Base-by-base conservation (phyloP, 2,888 invertebrate genomes). In the Lapara coniferarum region DNA sequence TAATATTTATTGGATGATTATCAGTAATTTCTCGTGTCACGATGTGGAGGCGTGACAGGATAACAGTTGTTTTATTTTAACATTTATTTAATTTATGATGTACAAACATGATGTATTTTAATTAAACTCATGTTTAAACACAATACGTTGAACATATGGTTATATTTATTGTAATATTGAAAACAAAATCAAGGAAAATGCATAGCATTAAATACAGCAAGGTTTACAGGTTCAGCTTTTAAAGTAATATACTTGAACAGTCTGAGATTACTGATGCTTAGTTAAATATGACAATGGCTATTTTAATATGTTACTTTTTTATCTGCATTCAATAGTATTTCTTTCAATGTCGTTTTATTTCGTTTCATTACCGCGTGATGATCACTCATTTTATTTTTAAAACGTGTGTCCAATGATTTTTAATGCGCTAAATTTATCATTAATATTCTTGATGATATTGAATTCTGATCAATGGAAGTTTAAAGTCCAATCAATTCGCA, bases 401-500 rank as follows among this genome's bases (percentile, higher is more conserved):
- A 37, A 37, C 37, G 0, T 8, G 37, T 37, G 3, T 37, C 37
- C 4, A 37, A 37, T 53, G 53, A 53, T 53, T n/a, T 16, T 16
- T 0, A 53, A 46, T 59, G 16, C 8, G 10, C 13, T 8, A 25
- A 25, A 13, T 63, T 13, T 7, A 63, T 63, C 12, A 63, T 63
- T 49, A 58, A 59, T 16, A 51, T 58, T 52, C 51, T 58, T 58
- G 51, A 68, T 49, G 25, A 13, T 19, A 25, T 68, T 37, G 13
- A 16, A 59, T 51, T 68, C 46, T 13, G 52, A 52, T 68, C 68
- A 58, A 68, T 58, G n/a, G 16, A 19, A 52, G 55, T 58, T 53
- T 53, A 46, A 63, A 63, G 59, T 53, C 44, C 53, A 53, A 37
- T 63, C 19, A 1, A 68, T 59, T 68, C 53, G 44, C 19, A 53